These are phyloP conservation scores for Cebus imitator DNA, from an alignment of 2,113 vertebrate genomes.

Conservation along the genomic window DNA sequence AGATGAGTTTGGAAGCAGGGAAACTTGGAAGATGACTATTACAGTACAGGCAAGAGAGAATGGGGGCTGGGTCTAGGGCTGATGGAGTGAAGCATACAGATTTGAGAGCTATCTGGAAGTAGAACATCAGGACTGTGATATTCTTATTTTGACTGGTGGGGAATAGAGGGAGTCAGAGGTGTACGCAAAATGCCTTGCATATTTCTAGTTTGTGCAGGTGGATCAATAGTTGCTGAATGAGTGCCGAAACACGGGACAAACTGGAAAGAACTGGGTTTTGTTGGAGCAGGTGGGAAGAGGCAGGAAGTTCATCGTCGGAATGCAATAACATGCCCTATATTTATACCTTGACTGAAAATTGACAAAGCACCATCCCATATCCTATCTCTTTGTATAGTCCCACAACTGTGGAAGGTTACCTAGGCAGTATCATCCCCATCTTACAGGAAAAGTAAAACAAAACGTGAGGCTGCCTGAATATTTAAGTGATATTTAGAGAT, in stretches of 20 bases:
- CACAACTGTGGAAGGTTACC: background rate
- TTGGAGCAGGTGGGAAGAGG: background rate
- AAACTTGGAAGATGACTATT: background rate
- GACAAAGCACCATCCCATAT: background rate
- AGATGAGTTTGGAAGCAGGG: background rate
- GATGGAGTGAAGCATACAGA: background rate
- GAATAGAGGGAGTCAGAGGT: background rate
- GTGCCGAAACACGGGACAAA: background rate
- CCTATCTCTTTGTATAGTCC: background rate
- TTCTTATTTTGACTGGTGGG: background rate
- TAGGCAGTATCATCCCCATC: no score
- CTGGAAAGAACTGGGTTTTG: background rate
- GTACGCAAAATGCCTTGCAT: background rate
- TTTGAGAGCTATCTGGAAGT: background rate
- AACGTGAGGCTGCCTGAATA: background rate
- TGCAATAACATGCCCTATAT: background rate
- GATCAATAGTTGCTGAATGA: background rate
- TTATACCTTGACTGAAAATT: background rate
- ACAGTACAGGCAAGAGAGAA: background rate
- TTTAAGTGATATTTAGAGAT: background rate
- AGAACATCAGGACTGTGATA: background rate
- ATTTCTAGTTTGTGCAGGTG: background rate
- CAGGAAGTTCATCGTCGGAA: background rate
- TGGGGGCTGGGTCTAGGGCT: no score
- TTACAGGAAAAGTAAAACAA: background rate